phyloP scores from a whole-genome alignment of 2,888 invertebrate genomes.

The Sepioteuthis lessoniana region DNA sequence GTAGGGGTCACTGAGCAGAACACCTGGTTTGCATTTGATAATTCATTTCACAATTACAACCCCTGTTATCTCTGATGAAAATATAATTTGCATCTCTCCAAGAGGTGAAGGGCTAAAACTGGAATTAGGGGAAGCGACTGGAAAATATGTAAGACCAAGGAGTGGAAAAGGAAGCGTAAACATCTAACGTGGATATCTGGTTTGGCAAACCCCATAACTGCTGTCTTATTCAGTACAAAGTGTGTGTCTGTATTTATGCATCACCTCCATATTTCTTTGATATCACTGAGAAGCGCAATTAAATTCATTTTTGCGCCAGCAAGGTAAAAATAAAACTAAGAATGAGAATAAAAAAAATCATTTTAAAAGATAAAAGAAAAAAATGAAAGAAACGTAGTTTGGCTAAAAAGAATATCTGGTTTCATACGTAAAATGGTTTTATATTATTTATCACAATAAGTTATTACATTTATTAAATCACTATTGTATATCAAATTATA shows the following conservation, averaged over 20 bases:
- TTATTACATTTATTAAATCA: not conserved
- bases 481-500: no score
- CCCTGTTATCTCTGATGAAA: slow-evolving; percentile 2
- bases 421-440: not conserved
- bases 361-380: not conserved
- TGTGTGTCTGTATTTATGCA: not conserved
- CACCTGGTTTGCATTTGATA: slow-evolving; percentile 33
- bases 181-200: not conserved
- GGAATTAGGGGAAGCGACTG: not conserved
- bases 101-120: not conserved
- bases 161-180: not conserved
- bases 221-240: not conserved
- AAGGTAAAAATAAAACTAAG: no score
- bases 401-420: not conserved
- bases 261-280: not conserved
- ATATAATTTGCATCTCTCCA: slow-evolving; percentile 33
- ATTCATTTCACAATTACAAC: slow-evolving; percentile 33
- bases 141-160: not conserved
- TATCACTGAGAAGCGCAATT: not conserved
- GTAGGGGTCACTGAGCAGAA: slow-evolving; percentile 33
- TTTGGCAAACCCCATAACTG: no score
- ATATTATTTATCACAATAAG: not conserved
- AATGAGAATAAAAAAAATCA: not conserved
- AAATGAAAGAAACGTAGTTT: not conserved
- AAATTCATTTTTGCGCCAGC: slow-evolving; percentile 23